phyloP scores from a whole-genome alignment of 2,113 vertebrate species.

The Pogonocichla stellata region DNA sequence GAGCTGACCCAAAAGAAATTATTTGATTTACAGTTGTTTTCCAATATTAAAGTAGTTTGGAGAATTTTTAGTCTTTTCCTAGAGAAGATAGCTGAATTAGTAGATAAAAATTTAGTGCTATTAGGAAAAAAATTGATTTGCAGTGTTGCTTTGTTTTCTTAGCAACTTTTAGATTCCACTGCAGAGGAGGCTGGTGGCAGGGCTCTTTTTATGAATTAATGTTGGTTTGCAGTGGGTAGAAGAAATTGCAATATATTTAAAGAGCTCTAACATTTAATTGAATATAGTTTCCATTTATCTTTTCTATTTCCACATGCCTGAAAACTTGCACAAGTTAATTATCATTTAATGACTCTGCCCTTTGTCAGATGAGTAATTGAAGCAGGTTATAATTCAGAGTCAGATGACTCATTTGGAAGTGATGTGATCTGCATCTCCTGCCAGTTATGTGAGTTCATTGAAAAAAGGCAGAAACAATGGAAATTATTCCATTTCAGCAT shows the following conservation, averaged over 20 bases:
- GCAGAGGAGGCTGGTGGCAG: background rate
- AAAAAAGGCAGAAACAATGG: background rate
- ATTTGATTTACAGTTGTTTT: background rate
- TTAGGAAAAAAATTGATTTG: background rate
- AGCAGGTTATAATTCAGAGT: background rate
- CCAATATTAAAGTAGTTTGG: background rate
- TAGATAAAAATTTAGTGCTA: background rate
- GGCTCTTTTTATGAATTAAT: background rate
- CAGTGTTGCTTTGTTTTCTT: background rate
- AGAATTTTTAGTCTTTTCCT: background rate
- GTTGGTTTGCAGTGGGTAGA: background rate
- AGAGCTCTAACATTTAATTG: background rate
- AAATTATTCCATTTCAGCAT: background rate
- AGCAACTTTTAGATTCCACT: background rate
- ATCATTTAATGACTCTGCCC: background rate
- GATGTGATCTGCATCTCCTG: background rate
- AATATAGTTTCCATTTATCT: background rate
- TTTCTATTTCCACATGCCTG: background rate
- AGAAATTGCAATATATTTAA: background rate
- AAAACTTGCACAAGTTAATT: background rate
- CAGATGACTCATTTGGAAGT: background rate
- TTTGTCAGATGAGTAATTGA: background rate
- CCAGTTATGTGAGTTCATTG: background rate
- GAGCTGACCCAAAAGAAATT: background rate
- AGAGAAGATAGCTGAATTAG: background rate